Base-by-base conservation (phyloP, 2,113 vertebrate species). In the Anguilla japonica region DNA sequence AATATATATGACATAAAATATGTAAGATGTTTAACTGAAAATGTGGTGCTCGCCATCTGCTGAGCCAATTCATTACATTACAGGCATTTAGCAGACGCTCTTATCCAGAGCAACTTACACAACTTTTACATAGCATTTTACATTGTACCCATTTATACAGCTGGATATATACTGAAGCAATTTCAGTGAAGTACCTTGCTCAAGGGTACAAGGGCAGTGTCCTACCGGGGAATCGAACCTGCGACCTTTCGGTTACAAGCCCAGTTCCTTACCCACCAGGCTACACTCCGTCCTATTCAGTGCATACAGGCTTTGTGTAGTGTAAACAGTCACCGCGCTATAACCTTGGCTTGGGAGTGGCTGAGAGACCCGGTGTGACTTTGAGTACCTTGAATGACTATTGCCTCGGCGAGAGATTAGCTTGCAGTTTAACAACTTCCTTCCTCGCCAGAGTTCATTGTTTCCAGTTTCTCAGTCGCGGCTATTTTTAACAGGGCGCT, bases 381-480 rank as follows among this genome's bases (percentile, higher is more conserved):
- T 92, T 80, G 57, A 91, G 83, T 88, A 88, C 81, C 89, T 91
- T 89, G 86, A 89, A 90, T 57, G 83, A 87, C 92, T 71, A 89
- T 85, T 84, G 87, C 91, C 88, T 91, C 80, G 85, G 88, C 90
- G 90, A 90, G 90, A 90, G 89, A 88, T 89, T 83, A 93, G 87
- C 85, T 92, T 91, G 88, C 87, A 90, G 92, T 92, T 91, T 91
- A 95, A 96, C 92, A 94, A 92, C 93, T 95, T 92, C 94, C 91
- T 92, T 96, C 93, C 95, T 94, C 90, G 83, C 91, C 81, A 60
- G 86, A 91, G 92, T 92, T 93, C 88, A 92, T 90, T 93, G 94
- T 94, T 95, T 94, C 91, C 90, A 89, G 87, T 87, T 67, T 84
- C 90, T 91, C 71, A 43, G 83, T 84, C 90, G 89, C 20, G 89